These are phyloP conservation scores for Rhegmatorhina hoffmannsi DNA, from an alignment of 2,113 vertebrate species.

Conservation along the genomic window DNA sequence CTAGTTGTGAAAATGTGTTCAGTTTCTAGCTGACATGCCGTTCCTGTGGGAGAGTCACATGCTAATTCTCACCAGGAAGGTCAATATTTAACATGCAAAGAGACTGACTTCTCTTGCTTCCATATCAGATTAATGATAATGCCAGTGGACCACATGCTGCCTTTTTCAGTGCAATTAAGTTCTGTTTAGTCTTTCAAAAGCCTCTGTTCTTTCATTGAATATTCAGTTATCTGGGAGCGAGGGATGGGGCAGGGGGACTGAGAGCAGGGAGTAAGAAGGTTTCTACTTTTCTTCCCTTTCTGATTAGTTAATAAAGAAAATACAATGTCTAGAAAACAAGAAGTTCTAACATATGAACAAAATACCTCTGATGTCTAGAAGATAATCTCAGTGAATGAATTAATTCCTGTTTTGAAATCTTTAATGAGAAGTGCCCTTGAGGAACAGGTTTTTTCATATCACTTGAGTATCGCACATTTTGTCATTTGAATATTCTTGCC, in stretches of 20 bases:
- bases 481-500: conserved; percentile 67
- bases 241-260: rapidly evolving
- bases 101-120: neutral
- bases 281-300: neutral
- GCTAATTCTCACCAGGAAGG: neutral
- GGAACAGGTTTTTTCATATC: conserved; percentile 52
- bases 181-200: neutral
- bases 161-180: neutral
- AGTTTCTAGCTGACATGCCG: neutral
- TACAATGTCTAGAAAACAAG: neutral
- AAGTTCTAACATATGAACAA: neutral
- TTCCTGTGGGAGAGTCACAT: neutral
- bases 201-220: neutral
- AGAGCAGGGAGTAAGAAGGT: neutral
- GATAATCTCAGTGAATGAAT: neutral
- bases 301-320: neutral
- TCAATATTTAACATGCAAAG: neutral
- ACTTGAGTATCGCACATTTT: conserved; percentile 56
- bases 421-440: conserved; percentile 63
- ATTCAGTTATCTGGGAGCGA: neutral
- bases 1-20: neutral
- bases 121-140: neutral
- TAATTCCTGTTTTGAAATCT: neutral
- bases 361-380: conserved; percentile 2
- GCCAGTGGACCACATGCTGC: neutral